Conservation (phyloP, 2,113 vertebrate species). For the Mixornis gularis region DNA sequence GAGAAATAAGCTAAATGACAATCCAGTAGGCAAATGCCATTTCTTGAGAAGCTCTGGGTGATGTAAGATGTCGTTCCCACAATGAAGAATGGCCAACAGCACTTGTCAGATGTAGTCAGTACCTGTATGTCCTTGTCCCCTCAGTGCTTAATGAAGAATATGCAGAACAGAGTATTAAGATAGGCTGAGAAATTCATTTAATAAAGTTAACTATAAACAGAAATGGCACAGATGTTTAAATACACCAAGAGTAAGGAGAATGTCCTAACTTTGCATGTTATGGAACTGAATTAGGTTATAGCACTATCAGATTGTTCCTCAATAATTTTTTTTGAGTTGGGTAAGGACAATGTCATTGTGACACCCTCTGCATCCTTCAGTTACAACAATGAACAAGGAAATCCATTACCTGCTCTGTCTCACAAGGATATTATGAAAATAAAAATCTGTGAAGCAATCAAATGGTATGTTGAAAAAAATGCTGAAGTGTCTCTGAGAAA, state of each 20-base stretch:
- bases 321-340: neutral
- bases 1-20: neutral
- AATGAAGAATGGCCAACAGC: neutral
- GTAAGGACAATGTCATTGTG: neutral
- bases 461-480: neutral
- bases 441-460: neutral
- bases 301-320: neutral
- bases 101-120: neutral
- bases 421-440: neutral
- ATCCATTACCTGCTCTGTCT: neutral
- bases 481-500: neutral
- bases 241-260: neutral
- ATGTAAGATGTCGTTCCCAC: neutral
- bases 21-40: neutral
- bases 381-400: neutral
- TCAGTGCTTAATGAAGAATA: neutral
- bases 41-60: neutral
- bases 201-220: neutral
- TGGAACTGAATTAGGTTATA: neutral
- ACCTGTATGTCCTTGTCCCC: neutral
- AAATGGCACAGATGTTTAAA: neutral
- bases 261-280: neutral
- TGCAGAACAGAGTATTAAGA: fast-evolving
- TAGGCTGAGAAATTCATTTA: neutral
- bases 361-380: neutral